phyloP scores from a whole-genome alignment of 2,888 invertebrate species.

The Ornithoptera priamus region DNA sequence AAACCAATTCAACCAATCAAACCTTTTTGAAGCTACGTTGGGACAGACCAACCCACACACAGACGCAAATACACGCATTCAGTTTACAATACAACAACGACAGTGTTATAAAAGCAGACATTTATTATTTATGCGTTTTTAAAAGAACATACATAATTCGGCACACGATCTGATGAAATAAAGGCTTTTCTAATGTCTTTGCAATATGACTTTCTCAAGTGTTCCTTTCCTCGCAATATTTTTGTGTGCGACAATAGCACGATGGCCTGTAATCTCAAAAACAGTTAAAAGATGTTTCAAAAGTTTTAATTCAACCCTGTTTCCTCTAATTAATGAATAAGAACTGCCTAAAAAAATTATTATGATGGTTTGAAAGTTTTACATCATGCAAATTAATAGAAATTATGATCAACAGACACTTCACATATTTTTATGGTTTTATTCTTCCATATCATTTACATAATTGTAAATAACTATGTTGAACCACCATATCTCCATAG shows the following conservation, averaged over 20 bases:
- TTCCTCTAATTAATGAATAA: no score
- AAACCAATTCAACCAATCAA: background rate
- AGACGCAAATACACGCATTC: background rate
- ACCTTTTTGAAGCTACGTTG: background rate
- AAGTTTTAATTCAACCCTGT: no score
- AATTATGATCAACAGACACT: no score
- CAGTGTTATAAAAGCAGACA: background rate
- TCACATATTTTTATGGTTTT: no score
- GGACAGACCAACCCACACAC: background rate
- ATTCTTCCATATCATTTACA: no score
- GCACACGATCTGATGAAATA: background rate
- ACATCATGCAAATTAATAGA: no score
- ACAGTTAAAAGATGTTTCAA: background rate
- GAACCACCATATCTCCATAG: no score
- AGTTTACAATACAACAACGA: background rate
- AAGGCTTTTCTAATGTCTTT: background rate
- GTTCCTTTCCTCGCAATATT: background rate
- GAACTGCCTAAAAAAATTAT: no score
- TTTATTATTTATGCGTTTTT: background rate
- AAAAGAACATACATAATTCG: constrained; percentile 1
- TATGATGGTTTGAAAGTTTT: no score
- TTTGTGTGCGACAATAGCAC: background rate
- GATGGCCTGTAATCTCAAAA: constrained; percentile 1
- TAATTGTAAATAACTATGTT: no score
- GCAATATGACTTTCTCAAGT: background rate